Conservation (phyloP, 2,888 invertebrate species). For the Torymus texanus region DNA sequence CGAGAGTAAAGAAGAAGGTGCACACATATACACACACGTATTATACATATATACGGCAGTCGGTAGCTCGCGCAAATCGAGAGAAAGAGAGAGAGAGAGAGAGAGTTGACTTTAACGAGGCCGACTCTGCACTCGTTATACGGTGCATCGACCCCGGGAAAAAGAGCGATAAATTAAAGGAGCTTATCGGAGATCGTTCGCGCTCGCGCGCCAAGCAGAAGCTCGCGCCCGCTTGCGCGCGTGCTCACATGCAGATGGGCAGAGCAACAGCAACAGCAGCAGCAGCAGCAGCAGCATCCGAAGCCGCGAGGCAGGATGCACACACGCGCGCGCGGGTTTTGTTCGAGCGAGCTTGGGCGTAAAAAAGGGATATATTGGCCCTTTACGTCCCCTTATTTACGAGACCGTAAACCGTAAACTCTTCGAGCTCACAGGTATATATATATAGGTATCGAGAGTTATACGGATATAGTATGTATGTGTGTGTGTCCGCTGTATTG, state of each 20-base stretch:
- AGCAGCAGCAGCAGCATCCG: slow-evolving; percentile 39
- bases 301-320: slow-evolving; percentile 45
- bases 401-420: slow-evolving; percentile 66
- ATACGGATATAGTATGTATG: no score
- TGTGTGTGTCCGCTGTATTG: no score
- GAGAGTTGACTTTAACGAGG: slow-evolving; percentile 62
- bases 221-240: slow-evolving; percentile 60
- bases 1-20: slow-evolving; percentile 23
- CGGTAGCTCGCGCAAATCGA: slow-evolving; percentile 63
- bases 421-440: neutral
- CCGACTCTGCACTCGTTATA: slow-evolving; percentile 58
- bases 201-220: slow-evolving; percentile 52
- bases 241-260: slow-evolving; percentile 38
- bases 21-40: neutral
- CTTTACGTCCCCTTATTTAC: slow-evolving; percentile 71
- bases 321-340: slow-evolving; percentile 55
- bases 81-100: no score
- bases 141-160: slow-evolving; percentile 65
- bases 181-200: slow-evolving; percentile 71
- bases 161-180: slow-evolving; percentile 70
- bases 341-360: slow-evolving; percentile 56
- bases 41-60: slow-evolving; percentile 53
- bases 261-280: neutral
- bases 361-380: slow-evolving; percentile 67
- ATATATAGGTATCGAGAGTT: no score